Conservation (phyloP, 2,888 invertebrate genomes). For the Sabatieria punctata region DNA sequence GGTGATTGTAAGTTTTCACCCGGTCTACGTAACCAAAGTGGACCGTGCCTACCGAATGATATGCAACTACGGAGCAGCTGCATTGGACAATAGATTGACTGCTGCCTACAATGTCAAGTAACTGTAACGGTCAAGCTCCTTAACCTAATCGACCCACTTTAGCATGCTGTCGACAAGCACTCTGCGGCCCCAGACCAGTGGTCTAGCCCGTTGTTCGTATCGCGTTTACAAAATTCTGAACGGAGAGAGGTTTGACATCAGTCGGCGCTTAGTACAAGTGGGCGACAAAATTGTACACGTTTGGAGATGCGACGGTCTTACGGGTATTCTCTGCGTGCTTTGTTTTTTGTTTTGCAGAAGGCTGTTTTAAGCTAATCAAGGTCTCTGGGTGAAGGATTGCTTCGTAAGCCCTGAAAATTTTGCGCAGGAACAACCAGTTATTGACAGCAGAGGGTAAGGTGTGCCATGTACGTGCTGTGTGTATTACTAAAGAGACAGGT, state of each 20-base stretch:
- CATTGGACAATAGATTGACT: background rate
- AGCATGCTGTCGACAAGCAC: background rate
- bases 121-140: background rate
- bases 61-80: background rate
- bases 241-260: too few species aligned
- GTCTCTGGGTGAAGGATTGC: constrained; percentile 3
- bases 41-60: constrained; percentile 2
- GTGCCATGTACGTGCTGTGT: too few species aligned
- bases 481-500: background rate
- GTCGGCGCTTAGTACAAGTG: background rate
- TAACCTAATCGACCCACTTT: background rate
- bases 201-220: too few species aligned
- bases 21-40: constrained; percentile 5
- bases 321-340: background rate
- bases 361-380: background rate
- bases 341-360: too few species aligned
- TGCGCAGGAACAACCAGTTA: background rate
- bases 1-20: constrained; percentile 3
- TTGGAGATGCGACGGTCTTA: constrained; percentile 1
- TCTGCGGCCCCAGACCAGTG: too few species aligned
- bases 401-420: constrained; percentile 1
- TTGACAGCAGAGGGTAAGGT: background rate
- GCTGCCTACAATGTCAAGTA: background rate
- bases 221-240: too few species aligned
- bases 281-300: constrained; percentile 3